Evolutionary conservation across 1,140 invertebrate genomes (phyloP), one percentile per base, ranked within the genome.

Genomic region (Drosophila sproati): DNA sequence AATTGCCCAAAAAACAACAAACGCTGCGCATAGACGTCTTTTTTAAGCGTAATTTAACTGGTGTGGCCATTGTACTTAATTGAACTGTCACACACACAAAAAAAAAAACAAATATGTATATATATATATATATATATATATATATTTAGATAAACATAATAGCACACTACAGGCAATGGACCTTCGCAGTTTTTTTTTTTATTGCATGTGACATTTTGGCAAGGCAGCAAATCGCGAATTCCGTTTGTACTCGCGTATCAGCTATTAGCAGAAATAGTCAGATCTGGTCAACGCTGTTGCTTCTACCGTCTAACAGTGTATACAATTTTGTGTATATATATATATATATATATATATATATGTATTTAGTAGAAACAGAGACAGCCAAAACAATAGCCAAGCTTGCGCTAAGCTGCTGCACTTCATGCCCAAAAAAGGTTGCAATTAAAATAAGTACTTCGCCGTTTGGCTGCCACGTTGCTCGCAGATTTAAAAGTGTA

Each of bases 1-100:
- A 77, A 61, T 56, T 55, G 61, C 69, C 61, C 55, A 68, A 77
- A 61, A 72, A 70, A 80, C 57, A 56, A 50, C 66, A 69, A 71
- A 41, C 47, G 37, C n/a, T 61, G 75, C 51, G 50, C 50, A 56
- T 41, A 68, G 60, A 61, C 73, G 52, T 67, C 68, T 79, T 81
- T 82, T 87, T 87, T 87, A 87, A 89, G 80, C 81, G 85, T 77
- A 78, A 89, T 89, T 89, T 89, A 89, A 89, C 85, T 89, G 85
- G 72, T 73, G 69, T 89, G 78, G 74, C 75, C 78, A 79, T 89
- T 89, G 85, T 78, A 78, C 72, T 89, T 89, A 89, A 85, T 89
- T 89, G 85, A 89, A 89, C 86, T 89, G 85, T 78, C 86, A 89
- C 70, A 74, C 59, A 43, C 39, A 43, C 10, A 43, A 41, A 43